Evolutionary conservation across 1,140 invertebrate genomes (phyloP), one percentile per base, ranked within the genome.

Genomic region (Proctacanthus coquilletti): DNA sequence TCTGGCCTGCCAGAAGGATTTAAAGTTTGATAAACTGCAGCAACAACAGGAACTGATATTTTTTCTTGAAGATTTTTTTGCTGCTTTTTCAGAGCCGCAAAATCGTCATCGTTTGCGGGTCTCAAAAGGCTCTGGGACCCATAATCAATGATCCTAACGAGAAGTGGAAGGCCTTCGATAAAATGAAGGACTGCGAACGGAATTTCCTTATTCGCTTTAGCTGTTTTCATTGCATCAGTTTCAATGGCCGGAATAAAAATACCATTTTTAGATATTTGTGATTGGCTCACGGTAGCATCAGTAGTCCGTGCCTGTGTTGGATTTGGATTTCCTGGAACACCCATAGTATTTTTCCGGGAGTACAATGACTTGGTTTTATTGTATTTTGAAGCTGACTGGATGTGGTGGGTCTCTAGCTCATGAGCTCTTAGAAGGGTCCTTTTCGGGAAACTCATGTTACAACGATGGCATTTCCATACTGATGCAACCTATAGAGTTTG

Each of bases 111-210:
- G 5, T 15, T 18, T 6, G 33, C 19, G 5, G 33, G 8, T 18
- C 33, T 5, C 15, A 35, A 13, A 4, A 35, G 18, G 20, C 33
- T 35, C 20, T 35, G 33, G 20, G 18, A 18, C 8, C 15, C 33
- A 19, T 35, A 35, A 18, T 35, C 33, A 8, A 35, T 20, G 19
- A 35, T 19, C 8, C 33, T 15, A 18, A 35, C 33, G 5, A 35
- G 15, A 9, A 35, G 15, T 18, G 33, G 33, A 5, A 20, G 5
- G 6, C 33, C 33, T 18, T 35, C 33, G 15, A 35, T 11, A 35
- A 35, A 35, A 18, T 35, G 33, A 11, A 35, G 17, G 4, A 35
- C 33, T 5, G 33, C 33, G 15, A 35, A 35, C n/a, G 33, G 33
- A 18, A 35, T 35, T 18, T 35, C 33, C 9, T 35, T 35, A 19